These are phyloP conservation scores for Phrynocephalus forsythii DNA, from an alignment of 2,797 vertebrate genomes.

Conservation along the genomic window DNA sequence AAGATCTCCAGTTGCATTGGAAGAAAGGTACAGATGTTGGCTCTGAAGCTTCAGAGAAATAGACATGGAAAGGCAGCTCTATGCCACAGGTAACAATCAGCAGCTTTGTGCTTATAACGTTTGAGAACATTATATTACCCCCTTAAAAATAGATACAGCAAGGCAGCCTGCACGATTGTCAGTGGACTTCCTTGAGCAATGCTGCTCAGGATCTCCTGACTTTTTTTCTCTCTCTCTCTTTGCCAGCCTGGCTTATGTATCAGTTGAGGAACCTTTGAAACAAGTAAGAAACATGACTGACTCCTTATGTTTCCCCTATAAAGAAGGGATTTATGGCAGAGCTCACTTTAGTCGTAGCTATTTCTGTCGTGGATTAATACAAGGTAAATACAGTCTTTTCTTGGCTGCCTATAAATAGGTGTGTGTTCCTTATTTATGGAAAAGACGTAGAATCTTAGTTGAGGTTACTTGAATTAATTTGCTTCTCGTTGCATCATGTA, in stretches of 20 bases:
- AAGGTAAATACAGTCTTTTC: slow-evolving; percentile 23
- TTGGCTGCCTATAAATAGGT: slow-evolving; percentile 9
- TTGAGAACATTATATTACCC: neutral
- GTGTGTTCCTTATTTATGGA: neutral
- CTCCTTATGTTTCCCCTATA: neutral
- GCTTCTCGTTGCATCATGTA: neutral
- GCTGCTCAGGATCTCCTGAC: neutral
- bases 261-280: neutral
- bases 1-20: neutral
- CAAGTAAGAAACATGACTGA: neutral
- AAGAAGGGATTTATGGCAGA: slow-evolving; percentile 14
- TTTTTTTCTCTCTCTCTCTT: neutral
- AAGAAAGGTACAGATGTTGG: neutral
- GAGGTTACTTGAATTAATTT: neutral
- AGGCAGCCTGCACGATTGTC: neutral
- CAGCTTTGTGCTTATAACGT: neutral
- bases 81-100: neutral
- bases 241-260: neutral
- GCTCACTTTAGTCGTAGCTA: slow-evolving; percentile 17
- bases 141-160: neutral
- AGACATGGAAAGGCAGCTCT: too few species aligned
- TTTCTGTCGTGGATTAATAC: slow-evolving; percentile 33
- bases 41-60: neutral
- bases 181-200: neutral
- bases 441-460: neutral